A percentile compares a stretch with the other conserved stretches of the same genome.
phyloP scores from a whole-genome alignment of 2,888 invertebrate species.

The Mamestra brassicae region DNA sequence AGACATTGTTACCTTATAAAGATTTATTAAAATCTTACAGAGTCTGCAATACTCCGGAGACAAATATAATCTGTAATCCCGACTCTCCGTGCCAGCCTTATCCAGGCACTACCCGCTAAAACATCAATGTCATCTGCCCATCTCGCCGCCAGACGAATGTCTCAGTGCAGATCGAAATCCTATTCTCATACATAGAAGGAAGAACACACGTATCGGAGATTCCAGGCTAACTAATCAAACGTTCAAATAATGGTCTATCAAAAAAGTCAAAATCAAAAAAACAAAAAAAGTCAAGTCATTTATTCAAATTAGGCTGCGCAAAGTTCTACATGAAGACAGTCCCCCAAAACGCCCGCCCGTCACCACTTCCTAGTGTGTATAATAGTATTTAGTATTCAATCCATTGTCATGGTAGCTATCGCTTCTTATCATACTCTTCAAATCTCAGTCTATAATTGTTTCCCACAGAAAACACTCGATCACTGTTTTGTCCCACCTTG shows the following conservation, averaged over 20 bases:
- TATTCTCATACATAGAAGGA: neutral
- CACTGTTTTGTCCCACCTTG: neutral
- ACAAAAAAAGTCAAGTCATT: no score
- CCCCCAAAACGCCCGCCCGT: no score
- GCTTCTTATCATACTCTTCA: constrained; percentile 21
- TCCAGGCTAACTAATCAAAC: constrained; percentile 10
- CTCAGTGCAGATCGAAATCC: neutral
- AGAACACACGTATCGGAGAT: neutral
- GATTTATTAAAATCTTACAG: no score
- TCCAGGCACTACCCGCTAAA: neutral
- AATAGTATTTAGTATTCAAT: constrained; percentile 18
- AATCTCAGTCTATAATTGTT: constrained; percentile 35
- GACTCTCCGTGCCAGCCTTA: no score
- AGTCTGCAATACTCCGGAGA: no score
- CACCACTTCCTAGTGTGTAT: neutral
- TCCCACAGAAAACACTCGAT: constrained; percentile 19
- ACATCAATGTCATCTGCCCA: neutral
- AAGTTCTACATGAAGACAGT: no score
- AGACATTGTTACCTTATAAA: no score
- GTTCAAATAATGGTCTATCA: neutral
- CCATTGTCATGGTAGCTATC: constrained; percentile 14
- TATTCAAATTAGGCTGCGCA: no score
- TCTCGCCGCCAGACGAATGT: neutral
- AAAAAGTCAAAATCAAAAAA: no score
- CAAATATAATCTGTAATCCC: no score